Conservation (phyloP, 2,113 vertebrate genomes). For the Aspiorhynchus laticeps region DNA sequence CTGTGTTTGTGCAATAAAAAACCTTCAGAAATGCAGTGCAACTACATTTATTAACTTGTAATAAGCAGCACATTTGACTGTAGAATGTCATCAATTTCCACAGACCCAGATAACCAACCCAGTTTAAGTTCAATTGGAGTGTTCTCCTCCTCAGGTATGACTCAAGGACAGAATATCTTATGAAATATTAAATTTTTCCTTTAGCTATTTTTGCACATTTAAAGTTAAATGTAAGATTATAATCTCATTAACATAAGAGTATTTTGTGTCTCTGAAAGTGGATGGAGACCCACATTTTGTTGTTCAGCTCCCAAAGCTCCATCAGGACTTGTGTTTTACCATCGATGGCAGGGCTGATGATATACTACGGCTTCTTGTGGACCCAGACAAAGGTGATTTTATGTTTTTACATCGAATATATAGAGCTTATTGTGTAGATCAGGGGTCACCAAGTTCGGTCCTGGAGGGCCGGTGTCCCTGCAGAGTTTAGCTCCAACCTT, state of each 20-base stretch:
- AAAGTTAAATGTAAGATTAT: neutral
- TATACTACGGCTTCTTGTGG: constrained; percentile 77
- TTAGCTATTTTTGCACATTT: neutral
- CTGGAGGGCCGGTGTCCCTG: no score
- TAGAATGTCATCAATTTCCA: neutral
- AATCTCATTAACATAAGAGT: neutral
- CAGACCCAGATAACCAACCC: constrained; percentile 58
- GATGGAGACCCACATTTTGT: constrained; percentile 88
- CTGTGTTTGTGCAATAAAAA: neutral
- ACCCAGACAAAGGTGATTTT: constrained; percentile 72
- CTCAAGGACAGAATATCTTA: neutral
- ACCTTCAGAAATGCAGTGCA: neutral
- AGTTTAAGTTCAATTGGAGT: constrained; percentile 58
- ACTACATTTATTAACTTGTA: neutral
- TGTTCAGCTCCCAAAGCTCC: constrained; percentile 73
- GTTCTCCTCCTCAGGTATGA: constrained; percentile 75
- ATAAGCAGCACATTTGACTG: neutral
- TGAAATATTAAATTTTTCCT: neutral
- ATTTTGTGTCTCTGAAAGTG: constrained; percentile 65
- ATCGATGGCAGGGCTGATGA: constrained; percentile 79
- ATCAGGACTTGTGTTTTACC: constrained; percentile 82
- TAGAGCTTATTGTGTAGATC: neutral
- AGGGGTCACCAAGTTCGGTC: no score
- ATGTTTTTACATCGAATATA: neutral
- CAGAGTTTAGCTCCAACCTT: no score